Evolutionary conservation across 2,888 invertebrate genomes (phyloP).

Genomic region (Diplazon laetatorius): DNA sequence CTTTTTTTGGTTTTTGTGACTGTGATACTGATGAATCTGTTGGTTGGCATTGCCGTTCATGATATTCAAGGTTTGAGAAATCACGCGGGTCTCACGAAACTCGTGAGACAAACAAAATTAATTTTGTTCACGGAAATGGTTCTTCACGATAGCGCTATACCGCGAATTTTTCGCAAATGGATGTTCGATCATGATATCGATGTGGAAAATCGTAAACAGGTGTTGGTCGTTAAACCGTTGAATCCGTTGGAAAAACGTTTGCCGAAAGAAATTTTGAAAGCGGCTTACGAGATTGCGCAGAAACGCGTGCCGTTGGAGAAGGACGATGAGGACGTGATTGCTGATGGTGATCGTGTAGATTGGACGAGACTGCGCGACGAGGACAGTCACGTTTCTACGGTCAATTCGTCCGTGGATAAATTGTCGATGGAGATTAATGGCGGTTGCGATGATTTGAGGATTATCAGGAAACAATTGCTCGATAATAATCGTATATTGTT

Average conservation of each 20-base stretch:
- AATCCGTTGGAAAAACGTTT: constrained; percentile 83
- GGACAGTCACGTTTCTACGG: constrained; percentile 65
- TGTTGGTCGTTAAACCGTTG: constrained; percentile 82
- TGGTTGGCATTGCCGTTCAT: constrained; percentile 82
- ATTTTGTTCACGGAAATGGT: constrained; percentile 83
- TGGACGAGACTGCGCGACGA: constrained; percentile 73
- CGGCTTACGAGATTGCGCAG: constrained; percentile 82
- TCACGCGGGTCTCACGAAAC: constrained; percentile 83
- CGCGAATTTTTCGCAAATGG: constrained; percentile 79
- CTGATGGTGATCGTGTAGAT: constrained; percentile 69
- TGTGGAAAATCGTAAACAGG: constrained; percentile 81
- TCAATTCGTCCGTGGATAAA: constrained; percentile 72
- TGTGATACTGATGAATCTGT: constrained; percentile 81
- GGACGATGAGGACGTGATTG: constrained; percentile 71
- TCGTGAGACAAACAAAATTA: constrained; percentile 83
- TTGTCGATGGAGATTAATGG: constrained; percentile 72
- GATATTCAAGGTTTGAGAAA: constrained; percentile 83
- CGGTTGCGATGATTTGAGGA: constrained; percentile 74
- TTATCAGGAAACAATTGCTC: constrained; percentile 75
- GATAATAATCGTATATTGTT: constrained; percentile 76
- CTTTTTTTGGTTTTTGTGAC: constrained; percentile 81
- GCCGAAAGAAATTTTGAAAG: constrained; percentile 81
- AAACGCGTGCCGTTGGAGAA: constrained; percentile 73
- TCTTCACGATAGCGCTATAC: constrained; percentile 81
- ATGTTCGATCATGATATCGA: constrained; percentile 81